Base-by-base conservation (phyloP, 1,140 invertebrate genomes). In the Odontomachus brunneus region DNA sequence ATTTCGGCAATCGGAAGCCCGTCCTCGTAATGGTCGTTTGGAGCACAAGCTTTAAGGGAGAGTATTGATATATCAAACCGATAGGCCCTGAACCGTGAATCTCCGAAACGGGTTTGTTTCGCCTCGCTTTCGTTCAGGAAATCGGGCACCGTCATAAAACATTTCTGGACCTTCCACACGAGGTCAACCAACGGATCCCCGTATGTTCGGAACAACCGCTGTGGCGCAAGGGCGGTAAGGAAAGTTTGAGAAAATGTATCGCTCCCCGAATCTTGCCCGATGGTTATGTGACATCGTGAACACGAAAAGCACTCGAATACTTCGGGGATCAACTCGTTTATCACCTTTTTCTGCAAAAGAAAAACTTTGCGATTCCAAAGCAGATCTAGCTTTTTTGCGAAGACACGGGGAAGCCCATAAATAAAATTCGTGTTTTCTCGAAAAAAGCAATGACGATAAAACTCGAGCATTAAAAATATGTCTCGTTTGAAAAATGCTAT, bases 121-220 rank as follows among this genome's bases (percentile, higher is more conserved):
- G 60, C 33, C 51, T 76, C 24, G 71, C 59, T 83, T 86, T 86
- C 72, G 73, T 73, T 83, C 53, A 67, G 66, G 49, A 87, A 86
- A 87, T 87, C 72, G 38, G 55, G 60, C 76, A 84, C 76, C 83
- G 67, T 86, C 65, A 75, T 85, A 85, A 85, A 85, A 81, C 44
- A 86, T 75, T 67, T 53, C 80, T 14, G 51, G 59, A 73, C 55
- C 60, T 55, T 75, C 63, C 38, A 11, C 9, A 44, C 29, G 72
- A 74, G 81, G 57, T 83, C 48, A 74, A 69, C 33, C 62, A 11
- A 38, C 24, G 9, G 17, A 65, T 59, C 55, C 29, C 14, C 62
- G 17, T 22, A 2, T n/a, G n/a, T 63, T 38, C 15, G 33, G n/a
- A 29, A 44, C 9, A 44, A 44, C 38, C 38, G 38, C 38, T 11